Evolutionary conservation across 2,113 vertebrate genomes (phyloP), one percentile per base, ranked within the genome.

Genomic region (Psammodynastes pulverulentus): DNA sequence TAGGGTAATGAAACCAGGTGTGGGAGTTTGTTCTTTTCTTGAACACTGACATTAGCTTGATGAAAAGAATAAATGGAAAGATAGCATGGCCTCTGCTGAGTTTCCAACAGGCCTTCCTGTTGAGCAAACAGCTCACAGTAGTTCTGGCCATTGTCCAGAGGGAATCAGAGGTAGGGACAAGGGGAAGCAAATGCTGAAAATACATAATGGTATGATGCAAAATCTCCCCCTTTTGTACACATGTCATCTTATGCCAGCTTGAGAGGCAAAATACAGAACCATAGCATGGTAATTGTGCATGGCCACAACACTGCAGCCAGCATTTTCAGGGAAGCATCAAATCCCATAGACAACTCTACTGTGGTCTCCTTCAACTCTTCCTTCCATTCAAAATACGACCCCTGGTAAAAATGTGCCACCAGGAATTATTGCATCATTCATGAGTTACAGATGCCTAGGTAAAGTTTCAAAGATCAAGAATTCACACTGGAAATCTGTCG

Each of bases 401-500:
- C 45, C n/a, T 54, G 49, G 7, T 46, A 13, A 88, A 79, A 87
- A 88, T 46, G 53, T 88, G 62, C 45, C 34, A 3, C 29, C 46
- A 24, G 12, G 45, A 86, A 88, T 90, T 88, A 84, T 51, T 79
- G 26, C 91, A 39, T 85, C 72, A 23, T 90, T 90, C 85, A 52
- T 56, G 46, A 90, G 85, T 26, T 26, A 46, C 5, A 51, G 67
- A 62, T 10, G 23, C 53, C n/a, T 39, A 13, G 17, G 24, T 87
- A 93, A 19, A 84, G 21, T 93, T 94, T 87, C 93, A 85, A 67
- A 62, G 89, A 62, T 88, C 26, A 52, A 21, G 87, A 92, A 45
- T 87, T 29, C 91, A 67, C 84, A 39, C 93, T 49, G 29, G 84
- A 56, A 91, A 90, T 89, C 72, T 93, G 19, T 93, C 46, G 90